These are phyloP conservation scores for Elysia chlorotica DNA, from an alignment of 1,140 invertebrate species.

Conservation along the genomic window DNA sequence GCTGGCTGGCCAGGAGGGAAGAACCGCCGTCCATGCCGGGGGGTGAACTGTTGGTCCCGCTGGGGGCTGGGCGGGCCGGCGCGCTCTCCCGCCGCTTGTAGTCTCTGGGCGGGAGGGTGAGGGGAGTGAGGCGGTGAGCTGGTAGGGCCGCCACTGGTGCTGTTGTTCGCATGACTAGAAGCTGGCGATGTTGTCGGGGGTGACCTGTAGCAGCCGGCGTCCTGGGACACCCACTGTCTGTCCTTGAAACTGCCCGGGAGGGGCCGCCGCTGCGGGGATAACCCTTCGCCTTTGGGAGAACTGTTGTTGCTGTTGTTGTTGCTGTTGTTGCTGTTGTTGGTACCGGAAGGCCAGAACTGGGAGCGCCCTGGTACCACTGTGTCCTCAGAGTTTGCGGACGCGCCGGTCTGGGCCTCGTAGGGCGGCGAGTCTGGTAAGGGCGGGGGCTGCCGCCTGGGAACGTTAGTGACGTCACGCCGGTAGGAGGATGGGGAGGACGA, in stretches of 20 bases:
- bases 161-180: constrained; percentile 15
- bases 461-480: neutral
- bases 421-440: neutral
- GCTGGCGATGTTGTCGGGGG: neutral
- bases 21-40: too few species aligned
- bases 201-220: constrained; percentile 16
- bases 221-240: too few species aligned
- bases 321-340: neutral
- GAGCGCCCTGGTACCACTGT: too few species aligned
- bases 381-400: too few species aligned
- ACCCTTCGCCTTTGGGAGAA: neutral
- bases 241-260: too few species aligned
- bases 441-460: neutral
- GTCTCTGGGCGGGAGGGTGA: neutral
- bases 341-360: too few species aligned
- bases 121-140: neutral
- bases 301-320: neutral
- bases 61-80: neutral
- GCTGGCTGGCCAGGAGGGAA: too few species aligned
- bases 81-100: constrained; percentile 28
- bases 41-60: too few species aligned
- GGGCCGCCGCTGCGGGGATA: neutral
- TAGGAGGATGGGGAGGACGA: neutral
- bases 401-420: too few species aligned
- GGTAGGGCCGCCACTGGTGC: neutral